Percentiles rank a stretch among this genome's conserved stretches.
phyloP scores from a whole-genome alignment of 2,888 invertebrate species.

The Phymatocera aterrima region DNA sequence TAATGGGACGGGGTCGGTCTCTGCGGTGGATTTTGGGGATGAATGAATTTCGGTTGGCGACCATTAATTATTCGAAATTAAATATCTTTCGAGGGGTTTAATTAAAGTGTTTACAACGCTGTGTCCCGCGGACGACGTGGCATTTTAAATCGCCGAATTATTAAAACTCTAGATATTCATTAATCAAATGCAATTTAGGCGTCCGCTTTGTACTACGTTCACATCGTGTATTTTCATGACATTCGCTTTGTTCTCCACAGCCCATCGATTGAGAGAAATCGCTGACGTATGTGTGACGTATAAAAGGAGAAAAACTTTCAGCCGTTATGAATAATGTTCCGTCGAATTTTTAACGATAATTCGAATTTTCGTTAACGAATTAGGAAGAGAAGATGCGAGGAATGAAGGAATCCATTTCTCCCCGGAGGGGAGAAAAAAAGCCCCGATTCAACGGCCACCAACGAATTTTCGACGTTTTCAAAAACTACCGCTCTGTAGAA shows the following conservation, averaged over 20 bases:
- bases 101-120: slow-evolving; percentile 70
- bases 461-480: background rate
- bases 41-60: slow-evolving; percentile 57
- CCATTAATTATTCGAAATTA: slow-evolving; percentile 72
- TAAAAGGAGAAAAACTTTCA: too few species aligned
- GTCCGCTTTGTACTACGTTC: background rate
- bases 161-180: slow-evolving; percentile 60
- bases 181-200: slow-evolving; percentile 55
- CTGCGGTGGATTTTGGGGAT: slow-evolving; percentile 53
- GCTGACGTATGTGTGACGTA: too few species aligned
- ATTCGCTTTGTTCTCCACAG: too few species aligned
- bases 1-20: slow-evolving; percentile 62
- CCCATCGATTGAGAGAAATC: too few species aligned
- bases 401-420: slow-evolving; percentile 31
- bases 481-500: slow-evolving; percentile 5
- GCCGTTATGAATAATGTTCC: too few species aligned
- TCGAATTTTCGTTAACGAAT: background rate
- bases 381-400: background rate
- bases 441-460: slow-evolving; percentile 3
- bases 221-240: background rate
- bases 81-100: slow-evolving; percentile 67
- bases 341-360: background rate
- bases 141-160: slow-evolving; percentile 61
- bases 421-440: background rate
- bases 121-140: slow-evolving; percentile 52